A percentile compares a stretch with the other conserved stretches of the same genome.
phyloP scores from a whole-genome alignment of 1,140 invertebrate genomes.

The Atopsyche davidsoni region DNA sequence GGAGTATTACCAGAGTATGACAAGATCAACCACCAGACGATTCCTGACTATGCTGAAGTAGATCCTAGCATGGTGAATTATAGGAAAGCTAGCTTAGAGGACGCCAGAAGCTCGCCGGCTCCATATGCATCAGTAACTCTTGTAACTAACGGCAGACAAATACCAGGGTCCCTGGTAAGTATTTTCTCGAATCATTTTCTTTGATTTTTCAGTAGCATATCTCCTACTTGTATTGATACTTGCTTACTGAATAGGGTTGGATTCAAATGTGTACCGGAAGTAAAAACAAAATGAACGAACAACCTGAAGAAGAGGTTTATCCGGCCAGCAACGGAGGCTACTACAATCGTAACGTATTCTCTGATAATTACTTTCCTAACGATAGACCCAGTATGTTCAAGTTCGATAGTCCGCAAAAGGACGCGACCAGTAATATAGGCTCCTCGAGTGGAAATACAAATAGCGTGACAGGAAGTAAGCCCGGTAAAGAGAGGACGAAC shows the following conservation, averaged over 20 bases:
- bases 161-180: conserved; percentile 38
- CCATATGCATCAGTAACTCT: conserved; percentile 47
- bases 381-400: conserved; percentile 23
- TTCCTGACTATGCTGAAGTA: conserved; percentile 57
- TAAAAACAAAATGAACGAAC: conserved; percentile 38
- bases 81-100: conserved; percentile 20
- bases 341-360: conserved; percentile 56
- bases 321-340: conserved; percentile 55
- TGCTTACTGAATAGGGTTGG: conserved; percentile 42
- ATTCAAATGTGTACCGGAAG: conserved; percentile 40
- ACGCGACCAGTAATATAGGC: conserved; percentile 25
- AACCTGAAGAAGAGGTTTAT: conserved; percentile 47
- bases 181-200: neutral
- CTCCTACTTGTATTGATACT: conserved; percentile 5
- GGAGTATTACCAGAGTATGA: conserved; percentile 44
- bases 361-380: conserved; percentile 50
- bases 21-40: conserved; percentile 43
- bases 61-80: conserved; percentile 32
- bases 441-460: conserved; percentile 16
- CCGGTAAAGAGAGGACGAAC: conserved; percentile 30
- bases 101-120: conserved; percentile 35
- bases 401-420: conserved; percentile 37
- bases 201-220: neutral
- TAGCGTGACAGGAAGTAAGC: conserved; percentile 7
- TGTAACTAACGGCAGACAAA: conserved; percentile 35